Base-by-base conservation (phyloP, 2,888 invertebrate genomes). In the Andrena fulva region DNA sequence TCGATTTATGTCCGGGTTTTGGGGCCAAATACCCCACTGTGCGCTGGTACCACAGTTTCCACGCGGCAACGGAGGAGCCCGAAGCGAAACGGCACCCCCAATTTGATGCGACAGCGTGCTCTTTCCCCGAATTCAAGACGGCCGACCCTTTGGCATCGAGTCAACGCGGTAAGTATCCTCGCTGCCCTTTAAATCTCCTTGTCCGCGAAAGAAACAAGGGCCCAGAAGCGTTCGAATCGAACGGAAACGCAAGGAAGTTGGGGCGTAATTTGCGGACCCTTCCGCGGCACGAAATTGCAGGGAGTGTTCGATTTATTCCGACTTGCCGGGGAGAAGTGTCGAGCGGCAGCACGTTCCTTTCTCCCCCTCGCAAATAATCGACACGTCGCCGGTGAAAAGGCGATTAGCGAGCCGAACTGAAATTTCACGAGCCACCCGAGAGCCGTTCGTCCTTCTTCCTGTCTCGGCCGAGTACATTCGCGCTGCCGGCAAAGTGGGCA, bases 401-500 rank as follows among this genome's bases (percentile, higher is more conserved):
- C 68, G 82, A 87, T 87, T 87, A 86, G 78, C 80, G 59, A 20
- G 75, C 50, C 12, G 52, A 59, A 68, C 74, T 75, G 82, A 72
- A 85, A 87, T 87, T 84, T 85, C 70, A 42, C 79, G 74, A 73
- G 62, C 63, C 81, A 50, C 72, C 60, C 8, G 33, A 67, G 69
- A 66, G 54, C 63, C 42, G 69, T 75, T 70, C 72, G 62, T 82
- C 77, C 73, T 82, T 77, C 71, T 72, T 76, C 68, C 71, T 83
- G 75, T 82, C 82, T 82, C 66, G 80, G 24, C 67, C 81, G 80
- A 87, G 87, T 84, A 82, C 82, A 83, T 89, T 89, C 82, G 80
- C 83, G 82, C 75, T 82, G 76, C 80, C 72, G 68, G 84, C 76
- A 82, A 90, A 90, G 85, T 89, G 86, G 87, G 80, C 85, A 88